Conservation (phyloP, 2,888 invertebrate species). For the Eristalis tenax region DNA sequence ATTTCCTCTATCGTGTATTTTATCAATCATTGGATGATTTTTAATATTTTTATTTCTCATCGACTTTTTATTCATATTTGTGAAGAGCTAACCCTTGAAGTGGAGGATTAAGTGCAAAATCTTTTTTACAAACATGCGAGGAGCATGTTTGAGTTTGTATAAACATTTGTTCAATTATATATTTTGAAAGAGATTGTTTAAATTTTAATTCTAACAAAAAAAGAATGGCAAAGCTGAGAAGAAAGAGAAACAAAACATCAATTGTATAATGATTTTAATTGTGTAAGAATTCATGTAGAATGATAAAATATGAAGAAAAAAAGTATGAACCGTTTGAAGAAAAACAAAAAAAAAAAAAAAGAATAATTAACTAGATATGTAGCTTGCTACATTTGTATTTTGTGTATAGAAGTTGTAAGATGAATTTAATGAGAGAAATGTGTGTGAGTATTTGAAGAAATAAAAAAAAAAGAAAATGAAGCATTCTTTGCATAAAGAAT, state of each 20-base stretch:
- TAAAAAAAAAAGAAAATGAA: not conserved
- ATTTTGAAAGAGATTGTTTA: not conserved
- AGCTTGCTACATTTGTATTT: conserved; percentile 24
- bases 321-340: not conserved
- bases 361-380: not conserved
- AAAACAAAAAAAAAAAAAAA: not conserved
- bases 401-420: conserved; percentile 38
- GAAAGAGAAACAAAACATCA: not conserved
- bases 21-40: conserved; percentile 11
- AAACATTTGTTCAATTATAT: conserved; percentile 22
- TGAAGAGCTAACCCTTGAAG: not conserved
- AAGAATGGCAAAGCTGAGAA: conserved; percentile 38
- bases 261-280: not conserved
- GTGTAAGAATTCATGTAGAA: not conserved
- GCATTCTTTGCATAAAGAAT: conserved; percentile 16
- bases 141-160: not conserved
- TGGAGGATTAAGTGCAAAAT: not conserved
- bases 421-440: not conserved
- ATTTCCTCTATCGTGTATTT: conserved; percentile 1
- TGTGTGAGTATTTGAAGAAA: conserved; percentile 19
- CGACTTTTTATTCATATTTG: not conserved
- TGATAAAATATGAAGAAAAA: not conserved
- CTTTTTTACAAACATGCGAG: not conserved
- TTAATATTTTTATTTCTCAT: conserved; percentile 9
- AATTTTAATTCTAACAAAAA: not conserved